Percentiles rank a stretch among this genome's conserved stretches.
phyloP scores from a whole-genome alignment of 1,140 invertebrate genomes.

The Episyrphus balteatus region DNA sequence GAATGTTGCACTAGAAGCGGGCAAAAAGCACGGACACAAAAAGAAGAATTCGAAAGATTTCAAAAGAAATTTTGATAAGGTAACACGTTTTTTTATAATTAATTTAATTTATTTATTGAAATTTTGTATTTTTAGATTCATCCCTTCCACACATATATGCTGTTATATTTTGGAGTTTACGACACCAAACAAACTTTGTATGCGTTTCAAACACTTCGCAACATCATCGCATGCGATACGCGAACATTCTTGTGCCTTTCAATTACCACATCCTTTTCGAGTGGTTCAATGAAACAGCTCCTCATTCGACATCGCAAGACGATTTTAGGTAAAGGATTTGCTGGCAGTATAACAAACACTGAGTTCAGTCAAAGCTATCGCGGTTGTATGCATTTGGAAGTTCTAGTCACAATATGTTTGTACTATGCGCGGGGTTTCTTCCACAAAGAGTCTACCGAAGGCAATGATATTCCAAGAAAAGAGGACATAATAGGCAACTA shows the following conservation, averaged over 20 bases:
- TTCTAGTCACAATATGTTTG: conserved; percentile 65
- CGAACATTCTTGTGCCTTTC: conserved; percentile 60
- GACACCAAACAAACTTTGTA: conserved; percentile 68
- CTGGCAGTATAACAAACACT: conserved; percentile 50
- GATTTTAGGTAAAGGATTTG: conserved; percentile 68
- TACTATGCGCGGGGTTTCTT: conserved; percentile 76
- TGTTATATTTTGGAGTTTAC: conserved; percentile 71
- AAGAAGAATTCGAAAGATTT: not conserved
- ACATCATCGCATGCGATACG: conserved; percentile 61
- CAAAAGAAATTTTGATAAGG: no score
- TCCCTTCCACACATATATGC: conserved; percentile 70
- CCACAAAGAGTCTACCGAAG: conserved; percentile 47
- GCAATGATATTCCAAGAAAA: conserved; percentile 51
- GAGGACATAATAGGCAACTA: conserved; percentile 67
- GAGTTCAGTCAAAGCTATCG: conserved; percentile 52
- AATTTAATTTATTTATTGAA: not conserved
- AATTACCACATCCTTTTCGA: conserved; percentile 55
- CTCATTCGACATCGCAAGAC: conserved; percentile 70
- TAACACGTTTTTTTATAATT: no score
- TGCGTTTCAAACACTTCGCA: conserved; percentile 62
- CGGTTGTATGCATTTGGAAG: conserved; percentile 75
- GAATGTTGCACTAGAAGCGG: conserved; percentile 15
- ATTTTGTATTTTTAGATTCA: conserved; percentile 40
- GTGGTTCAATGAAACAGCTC: conserved; percentile 41
- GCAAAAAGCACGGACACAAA: not conserved